Base-by-base conservation (phyloP, 2,113 vertebrate species). In the Scomber japonicus region DNA sequence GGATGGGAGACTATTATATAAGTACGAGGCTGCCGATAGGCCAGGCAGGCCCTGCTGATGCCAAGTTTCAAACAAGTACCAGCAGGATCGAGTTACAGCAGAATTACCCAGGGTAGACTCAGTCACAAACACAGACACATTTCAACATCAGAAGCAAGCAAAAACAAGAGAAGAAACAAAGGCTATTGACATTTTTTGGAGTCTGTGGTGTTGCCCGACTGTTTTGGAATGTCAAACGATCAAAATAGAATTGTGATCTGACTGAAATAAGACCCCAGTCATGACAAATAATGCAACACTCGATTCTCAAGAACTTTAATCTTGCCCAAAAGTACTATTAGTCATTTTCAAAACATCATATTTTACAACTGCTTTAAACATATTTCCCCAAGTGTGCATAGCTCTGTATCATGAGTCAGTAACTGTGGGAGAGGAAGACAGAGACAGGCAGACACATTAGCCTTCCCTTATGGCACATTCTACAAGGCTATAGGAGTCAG, bases 51-150 rank as follows among this genome's bases (percentile, higher is more conserved):
- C 74, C 69, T 68, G 81, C 88, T 78, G 81, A 92, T 91, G 91
- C 87, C 91, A 87, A 82, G 85, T 86, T 89, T 92, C 86, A 91
- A 91, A 93, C 91, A 90, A 90, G 87, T 81, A 90, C 80, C 89
- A 91, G 90, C 91, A 89, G 81, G 90, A 90, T 90, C 66, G 54
- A 85, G 84, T 92, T 91, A 82, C 86, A 85, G 88, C 80, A 65
- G 82, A 91, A 85, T 91, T 75, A 88, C 75, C 71, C 46, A 65
- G 81, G 71, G 84, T 70, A 75, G 76, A 79, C 74, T 84, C 68
- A 57, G 75, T 80, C 53, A 31, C 72, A 75, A 59, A 76, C 79
- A 78, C 84, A 87, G 85, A 81, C 75, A 81, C 75, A 27, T 79
- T 87, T 88, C 80, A 61, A 89, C 80, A 82, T 73, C 86, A 71